phyloP scores from a whole-genome alignment of 2,113 vertebrate species.

The Pao palembangensis region DNA sequence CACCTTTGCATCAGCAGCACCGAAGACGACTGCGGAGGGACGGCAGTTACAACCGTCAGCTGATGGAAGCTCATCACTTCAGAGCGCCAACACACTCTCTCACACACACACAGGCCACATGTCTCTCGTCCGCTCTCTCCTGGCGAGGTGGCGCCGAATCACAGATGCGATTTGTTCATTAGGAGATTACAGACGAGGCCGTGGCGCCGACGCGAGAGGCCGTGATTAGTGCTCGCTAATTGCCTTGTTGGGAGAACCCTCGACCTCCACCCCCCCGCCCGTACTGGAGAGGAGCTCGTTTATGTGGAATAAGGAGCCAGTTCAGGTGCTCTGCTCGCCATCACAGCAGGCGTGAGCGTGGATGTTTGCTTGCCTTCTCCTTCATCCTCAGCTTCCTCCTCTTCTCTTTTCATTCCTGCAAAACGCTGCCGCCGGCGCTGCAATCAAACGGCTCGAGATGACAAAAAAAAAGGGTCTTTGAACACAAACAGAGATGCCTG shows the following conservation, averaged over 20 bases:
- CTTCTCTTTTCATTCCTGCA: constrained; percentile 51
- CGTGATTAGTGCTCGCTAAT: constrained; percentile 88
- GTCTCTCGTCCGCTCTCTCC: constrained; percentile 2
- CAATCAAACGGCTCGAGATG: constrained; percentile 77
- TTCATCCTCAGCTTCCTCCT: constrained; percentile 12
- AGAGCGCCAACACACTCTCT: not conserved
- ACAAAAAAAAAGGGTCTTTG: constrained; percentile 74
- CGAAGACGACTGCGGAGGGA: constrained; percentile 49
- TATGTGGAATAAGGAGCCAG: constrained; percentile 57
- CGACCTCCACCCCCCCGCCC: not conserved
- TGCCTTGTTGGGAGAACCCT: constrained; percentile 69
- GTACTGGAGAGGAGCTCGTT: constrained; percentile 34
- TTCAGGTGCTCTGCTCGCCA: constrained; percentile 49
- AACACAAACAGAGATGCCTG: constrained; percentile 62
- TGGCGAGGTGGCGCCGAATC: constrained; percentile 75
- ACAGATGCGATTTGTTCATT: constrained; percentile 95
- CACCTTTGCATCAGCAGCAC: constrained; percentile 27
- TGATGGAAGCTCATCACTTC: not conserved
- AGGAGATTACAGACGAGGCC: constrained; percentile 93
- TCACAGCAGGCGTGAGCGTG: constrained; percentile 19
- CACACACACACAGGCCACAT: constrained; percentile 9
- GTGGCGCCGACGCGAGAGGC: constrained; percentile 80
- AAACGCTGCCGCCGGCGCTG: constrained; percentile 64
- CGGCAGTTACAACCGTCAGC: not conserved
- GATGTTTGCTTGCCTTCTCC: constrained; percentile 2